Percentiles rank a stretch among this genome's conserved stretches.
Evolutionary conservation across 2,888 invertebrate genomes (phyloP).

Genomic region (Zygaena filipendulae): DNA sequence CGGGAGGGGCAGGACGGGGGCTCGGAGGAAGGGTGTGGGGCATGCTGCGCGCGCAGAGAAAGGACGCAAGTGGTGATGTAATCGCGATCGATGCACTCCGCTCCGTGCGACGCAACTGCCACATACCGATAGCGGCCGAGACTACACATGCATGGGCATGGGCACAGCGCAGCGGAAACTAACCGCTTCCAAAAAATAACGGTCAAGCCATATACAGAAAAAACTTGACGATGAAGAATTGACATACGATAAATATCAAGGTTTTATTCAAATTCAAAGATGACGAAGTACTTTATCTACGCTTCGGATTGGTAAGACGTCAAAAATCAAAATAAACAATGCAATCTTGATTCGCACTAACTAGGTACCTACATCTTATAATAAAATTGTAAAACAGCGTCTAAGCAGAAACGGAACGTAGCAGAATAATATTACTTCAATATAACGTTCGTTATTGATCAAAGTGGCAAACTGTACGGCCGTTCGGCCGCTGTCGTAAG

Average conservation of each 20-base stretch:
- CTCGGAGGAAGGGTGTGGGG: slow-evolving; percentile 26
- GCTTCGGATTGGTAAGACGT: too few species aligned
- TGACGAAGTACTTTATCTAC: too few species aligned
- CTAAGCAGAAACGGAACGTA: slow-evolving; percentile 19
- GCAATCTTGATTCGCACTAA: too few species aligned
- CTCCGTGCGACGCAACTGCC: slow-evolving; percentile 32
- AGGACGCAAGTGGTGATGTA: slow-evolving; percentile 64
- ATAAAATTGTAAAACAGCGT: slow-evolving; percentile 17
- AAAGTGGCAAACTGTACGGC: slow-evolving; percentile 26
- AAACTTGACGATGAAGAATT: background rate
- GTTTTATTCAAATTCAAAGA: too few species aligned
- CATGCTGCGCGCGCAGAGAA: slow-evolving; percentile 62
- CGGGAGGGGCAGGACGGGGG: slow-evolving; percentile 14
- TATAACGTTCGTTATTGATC: slow-evolving; percentile 37
- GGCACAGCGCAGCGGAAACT: slow-evolving; percentile 5
- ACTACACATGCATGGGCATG: slow-evolving; percentile 15
- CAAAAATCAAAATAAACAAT: too few species aligned
- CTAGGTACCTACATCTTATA: too few species aligned
- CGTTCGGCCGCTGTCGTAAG: slow-evolving; percentile 36
- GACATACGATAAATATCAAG: background rate
- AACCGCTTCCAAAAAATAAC: slow-evolving; percentile 13
- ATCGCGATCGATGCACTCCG: slow-evolving; percentile 64
- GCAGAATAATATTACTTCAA: slow-evolving; percentile 22
- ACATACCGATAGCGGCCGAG: slow-evolving; percentile 17
- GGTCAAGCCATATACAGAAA: too few species aligned